Evolutionary conservation across 2,888 invertebrate genomes (phyloP).

Genomic region (Caenorhabditis japonica): DNA sequence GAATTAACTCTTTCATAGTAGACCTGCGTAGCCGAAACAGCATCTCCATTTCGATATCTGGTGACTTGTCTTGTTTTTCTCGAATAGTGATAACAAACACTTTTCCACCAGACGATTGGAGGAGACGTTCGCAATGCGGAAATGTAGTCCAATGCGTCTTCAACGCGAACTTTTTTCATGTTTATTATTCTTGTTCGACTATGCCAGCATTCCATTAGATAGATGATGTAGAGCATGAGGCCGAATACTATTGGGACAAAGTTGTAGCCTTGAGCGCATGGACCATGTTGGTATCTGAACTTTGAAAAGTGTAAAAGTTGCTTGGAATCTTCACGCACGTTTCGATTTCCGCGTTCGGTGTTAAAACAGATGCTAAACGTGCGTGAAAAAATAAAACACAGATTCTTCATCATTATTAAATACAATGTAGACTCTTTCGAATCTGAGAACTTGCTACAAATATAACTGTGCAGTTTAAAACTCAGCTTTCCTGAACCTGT

Average conservation of each 20-base stretch:
- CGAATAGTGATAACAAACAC: constrained; percentile 88
- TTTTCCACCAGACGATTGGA: constrained; percentile 90
- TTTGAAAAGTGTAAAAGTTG: background rate
- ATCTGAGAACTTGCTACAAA: too few relatives aligned
- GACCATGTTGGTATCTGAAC: constrained; percentile 79
- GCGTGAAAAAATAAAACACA: too few relatives aligned
- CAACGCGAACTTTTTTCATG: constrained; percentile 81
- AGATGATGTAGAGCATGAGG: constrained; percentile 86
- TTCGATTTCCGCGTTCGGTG: too few relatives aligned
- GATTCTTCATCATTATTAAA: too few relatives aligned
- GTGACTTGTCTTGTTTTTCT: constrained; percentile 83
- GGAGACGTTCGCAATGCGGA: constrained; percentile 83
- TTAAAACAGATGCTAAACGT: too few relatives aligned
- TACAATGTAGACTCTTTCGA: too few relatives aligned
- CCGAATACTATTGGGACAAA: constrained; percentile 88
- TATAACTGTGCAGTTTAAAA: too few relatives aligned
- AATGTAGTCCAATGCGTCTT: constrained; percentile 83
- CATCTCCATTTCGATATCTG: constrained; percentile 84
- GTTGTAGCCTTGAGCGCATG: constrained; percentile 87
- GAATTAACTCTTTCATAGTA: constrained; percentile 88
- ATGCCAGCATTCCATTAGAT: constrained; percentile 88
- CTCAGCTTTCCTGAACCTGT: too few relatives aligned
- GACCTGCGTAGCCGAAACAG: constrained; percentile 86
- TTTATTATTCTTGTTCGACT: constrained; percentile 85
- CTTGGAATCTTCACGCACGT: too few relatives aligned